Conservation (phyloP, 30 jellyfish, hydroid and myxozoan genomes). For the Hydractinia echinata region DNA sequence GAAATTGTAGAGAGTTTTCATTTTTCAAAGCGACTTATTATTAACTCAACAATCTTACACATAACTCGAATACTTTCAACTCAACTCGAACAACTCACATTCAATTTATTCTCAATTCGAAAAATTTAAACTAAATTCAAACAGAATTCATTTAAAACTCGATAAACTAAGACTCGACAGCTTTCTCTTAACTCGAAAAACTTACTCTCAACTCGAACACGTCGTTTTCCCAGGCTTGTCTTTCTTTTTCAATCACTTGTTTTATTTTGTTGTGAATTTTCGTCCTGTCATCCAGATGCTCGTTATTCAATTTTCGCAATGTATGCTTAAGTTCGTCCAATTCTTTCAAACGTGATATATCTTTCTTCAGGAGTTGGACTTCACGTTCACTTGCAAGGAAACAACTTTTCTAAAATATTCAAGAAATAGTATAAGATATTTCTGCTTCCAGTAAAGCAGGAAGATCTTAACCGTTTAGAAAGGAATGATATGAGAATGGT, state of each 20-base stretch:
- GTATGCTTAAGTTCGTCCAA: neutral
- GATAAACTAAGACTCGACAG: no score
- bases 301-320: neutral
- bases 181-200: no score
- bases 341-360: constrained; percentile 2
- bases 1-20: no score
- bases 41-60: no score
- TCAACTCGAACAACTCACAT: neutral
- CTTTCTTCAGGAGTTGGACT: neutral
- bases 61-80: neutral
- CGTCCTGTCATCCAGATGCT: neutral
- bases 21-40: no score
- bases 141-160: neutral
- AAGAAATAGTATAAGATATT: no score
- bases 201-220: neutral
- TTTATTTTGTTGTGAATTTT: neutral
- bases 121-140: neutral
- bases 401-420: no score
- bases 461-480: no score
- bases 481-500: no score
- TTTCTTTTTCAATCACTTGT: neutral
- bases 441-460: no score
- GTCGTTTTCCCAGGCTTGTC: neutral
- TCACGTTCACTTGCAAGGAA: no score
- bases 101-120: neutral